phyloP scores from a whole-genome alignment of 1,140 invertebrate genomes.

The Sesamia nonagrioides region DNA sequence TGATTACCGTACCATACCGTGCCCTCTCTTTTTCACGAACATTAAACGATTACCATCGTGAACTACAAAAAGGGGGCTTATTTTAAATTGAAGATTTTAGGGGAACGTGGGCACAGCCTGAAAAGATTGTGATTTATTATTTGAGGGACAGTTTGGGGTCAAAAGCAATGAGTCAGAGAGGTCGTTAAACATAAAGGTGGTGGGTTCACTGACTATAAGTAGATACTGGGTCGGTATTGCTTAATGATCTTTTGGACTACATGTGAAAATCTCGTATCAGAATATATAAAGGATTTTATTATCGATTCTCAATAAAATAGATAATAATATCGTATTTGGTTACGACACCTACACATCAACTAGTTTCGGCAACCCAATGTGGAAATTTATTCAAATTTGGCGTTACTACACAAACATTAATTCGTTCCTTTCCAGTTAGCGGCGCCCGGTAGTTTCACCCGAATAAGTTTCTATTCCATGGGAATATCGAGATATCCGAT shows the following conservation, averaged over 20 bases:
- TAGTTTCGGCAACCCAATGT: background rate
- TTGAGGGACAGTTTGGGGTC: background rate
- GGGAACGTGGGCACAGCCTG: background rate
- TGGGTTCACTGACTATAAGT: too few relatives aligned
- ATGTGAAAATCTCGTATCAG: background rate
- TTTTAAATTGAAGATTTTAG: conserved; percentile 18
- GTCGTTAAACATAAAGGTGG: too few relatives aligned
- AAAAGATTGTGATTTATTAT: conserved; percentile 10
- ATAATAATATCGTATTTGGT: background rate
- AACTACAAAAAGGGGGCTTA: background rate
- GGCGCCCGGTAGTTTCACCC: too few relatives aligned
- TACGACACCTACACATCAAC: conserved; percentile 16
- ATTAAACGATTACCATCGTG: background rate
- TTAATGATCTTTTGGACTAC: too few relatives aligned
- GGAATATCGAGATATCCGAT: too few relatives aligned
- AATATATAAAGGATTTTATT: background rate
- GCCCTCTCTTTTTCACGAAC: conserved; percentile 10
- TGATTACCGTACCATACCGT: conserved; percentile 23
- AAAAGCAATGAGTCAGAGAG: background rate
- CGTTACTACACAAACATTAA: background rate
- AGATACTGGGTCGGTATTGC: too few relatives aligned
- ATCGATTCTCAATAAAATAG: background rate
- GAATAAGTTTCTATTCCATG: too few relatives aligned
- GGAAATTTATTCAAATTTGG: background rate
- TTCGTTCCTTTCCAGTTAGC: background rate